phyloP scores from a whole-genome alignment of 2,888 invertebrate species.

The Pyrrhosoma nymphula region DNA sequence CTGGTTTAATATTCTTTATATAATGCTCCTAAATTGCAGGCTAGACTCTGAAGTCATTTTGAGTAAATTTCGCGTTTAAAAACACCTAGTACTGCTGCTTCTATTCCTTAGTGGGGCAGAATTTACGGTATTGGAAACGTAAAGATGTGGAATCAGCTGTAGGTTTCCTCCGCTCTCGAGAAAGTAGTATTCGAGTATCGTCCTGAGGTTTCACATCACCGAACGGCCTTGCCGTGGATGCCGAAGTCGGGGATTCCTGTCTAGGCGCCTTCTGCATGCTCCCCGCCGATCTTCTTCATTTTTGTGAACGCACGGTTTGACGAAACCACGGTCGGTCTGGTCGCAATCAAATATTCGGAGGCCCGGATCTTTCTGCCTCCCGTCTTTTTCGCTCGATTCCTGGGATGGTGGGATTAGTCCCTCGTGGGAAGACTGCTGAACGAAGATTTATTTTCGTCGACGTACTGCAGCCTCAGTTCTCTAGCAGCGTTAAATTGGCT shows the following conservation, averaged over 20 bases:
- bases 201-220: neutral
- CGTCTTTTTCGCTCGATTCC: neutral
- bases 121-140: no score
- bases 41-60: no score
- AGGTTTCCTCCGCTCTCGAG: no score
- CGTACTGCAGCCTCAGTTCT: neutral
- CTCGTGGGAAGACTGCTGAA: neutral
- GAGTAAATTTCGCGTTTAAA: no score
- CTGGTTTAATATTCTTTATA: no score
- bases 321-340: neutral
- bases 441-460: neutral
- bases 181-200: neutral
- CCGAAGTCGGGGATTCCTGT: neutral
- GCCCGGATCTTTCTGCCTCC: neutral
- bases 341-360: neutral
- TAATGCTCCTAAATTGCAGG: no score
- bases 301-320: constrained; percentile 25
- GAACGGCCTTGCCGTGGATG: neutral
- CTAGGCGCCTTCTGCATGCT: neutral
- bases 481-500: neutral
- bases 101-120: no score
- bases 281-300: neutral
- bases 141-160: no score
- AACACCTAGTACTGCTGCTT: no score
- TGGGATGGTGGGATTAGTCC: neutral